These are phyloP conservation scores for Carpatolechia fugitivella DNA, from an alignment of 2,888 invertebrate genomes.

Conservation along the genomic window DNA sequence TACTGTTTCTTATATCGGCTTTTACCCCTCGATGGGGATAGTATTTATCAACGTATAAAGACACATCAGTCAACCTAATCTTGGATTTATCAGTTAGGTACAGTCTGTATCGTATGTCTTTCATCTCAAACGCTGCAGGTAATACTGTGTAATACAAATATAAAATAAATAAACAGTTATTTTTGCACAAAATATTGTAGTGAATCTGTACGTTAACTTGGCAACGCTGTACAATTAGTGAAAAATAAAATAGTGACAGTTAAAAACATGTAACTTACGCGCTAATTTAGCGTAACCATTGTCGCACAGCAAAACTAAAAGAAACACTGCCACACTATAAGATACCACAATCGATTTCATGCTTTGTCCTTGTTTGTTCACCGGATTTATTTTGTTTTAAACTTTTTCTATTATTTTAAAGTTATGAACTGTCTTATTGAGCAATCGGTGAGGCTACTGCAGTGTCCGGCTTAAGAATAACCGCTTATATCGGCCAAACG, in stretches of 20 bases:
- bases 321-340: slow-evolving; percentile 6
- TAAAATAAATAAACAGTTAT: too few species aligned
- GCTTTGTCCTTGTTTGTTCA: background rate
- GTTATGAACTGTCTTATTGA: background rate
- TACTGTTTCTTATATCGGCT: too few species aligned
- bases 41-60: too few species aligned
- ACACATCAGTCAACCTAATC: too few species aligned
- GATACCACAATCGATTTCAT: slow-evolving; percentile 9
- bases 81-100: too few species aligned
- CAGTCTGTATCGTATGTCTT: too few species aligned
- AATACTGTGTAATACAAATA: too few species aligned
- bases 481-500: slow-evolving; percentile 15
- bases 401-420: background rate
- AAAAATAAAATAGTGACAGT: background rate
- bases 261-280: slow-evolving; percentile 6
- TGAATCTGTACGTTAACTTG: too few species aligned
- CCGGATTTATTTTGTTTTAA: background rate
- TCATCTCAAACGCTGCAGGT: too few species aligned
- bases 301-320: background rate
- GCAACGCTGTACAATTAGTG: too few species aligned
- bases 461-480: slow-evolving; percentile 7
- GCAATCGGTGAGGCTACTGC: slow-evolving; percentile 7
- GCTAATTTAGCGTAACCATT: slow-evolving; percentile 1
- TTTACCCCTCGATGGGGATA: too few species aligned
- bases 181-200: too few species aligned